These are phyloP conservation scores for Enteromius viviparus DNA, from an alignment of 2,797 vertebrate genomes.

Conservation along the genomic window DNA sequence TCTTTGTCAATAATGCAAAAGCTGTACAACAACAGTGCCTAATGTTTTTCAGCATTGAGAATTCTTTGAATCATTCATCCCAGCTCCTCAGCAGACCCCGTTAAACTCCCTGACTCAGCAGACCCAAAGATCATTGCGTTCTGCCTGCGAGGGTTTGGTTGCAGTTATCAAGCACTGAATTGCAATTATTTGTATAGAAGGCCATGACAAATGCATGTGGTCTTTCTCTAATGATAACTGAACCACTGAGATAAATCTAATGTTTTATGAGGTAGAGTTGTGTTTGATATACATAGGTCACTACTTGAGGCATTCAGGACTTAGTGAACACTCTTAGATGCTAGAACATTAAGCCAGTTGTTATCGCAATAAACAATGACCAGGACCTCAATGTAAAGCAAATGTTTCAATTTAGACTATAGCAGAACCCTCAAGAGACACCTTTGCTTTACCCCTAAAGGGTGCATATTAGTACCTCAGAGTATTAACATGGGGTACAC, in stretches of 20 bases:
- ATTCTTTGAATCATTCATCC: neutral
- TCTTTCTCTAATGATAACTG: neutral
- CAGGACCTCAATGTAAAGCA: neutral
- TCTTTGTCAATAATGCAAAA: neutral
- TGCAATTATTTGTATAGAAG: neutral
- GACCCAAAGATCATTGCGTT: neutral
- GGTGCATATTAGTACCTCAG: neutral
- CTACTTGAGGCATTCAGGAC: neutral
- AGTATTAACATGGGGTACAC: too few species aligned
- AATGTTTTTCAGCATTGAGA: conserved; percentile 16
- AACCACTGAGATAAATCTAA: neutral
- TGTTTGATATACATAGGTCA: neutral
- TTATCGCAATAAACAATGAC: neutral
- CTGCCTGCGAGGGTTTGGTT: neutral
- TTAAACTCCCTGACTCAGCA: conserved; percentile 30
- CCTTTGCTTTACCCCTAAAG: neutral
- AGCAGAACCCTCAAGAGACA: neutral
- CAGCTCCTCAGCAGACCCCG: neutral
- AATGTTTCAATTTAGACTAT: neutral
- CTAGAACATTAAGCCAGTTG: neutral
- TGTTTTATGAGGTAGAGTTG: neutral
- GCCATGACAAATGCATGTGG: neutral
- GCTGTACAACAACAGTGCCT: conserved; percentile 1
- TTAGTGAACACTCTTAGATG: neutral
- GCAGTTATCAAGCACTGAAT: conserved; percentile 2